These are phyloP conservation scores for Galeopsomyia nigrocyanea DNA, from an alignment of 2,888 invertebrate species.

Conservation along the genomic window DNA sequence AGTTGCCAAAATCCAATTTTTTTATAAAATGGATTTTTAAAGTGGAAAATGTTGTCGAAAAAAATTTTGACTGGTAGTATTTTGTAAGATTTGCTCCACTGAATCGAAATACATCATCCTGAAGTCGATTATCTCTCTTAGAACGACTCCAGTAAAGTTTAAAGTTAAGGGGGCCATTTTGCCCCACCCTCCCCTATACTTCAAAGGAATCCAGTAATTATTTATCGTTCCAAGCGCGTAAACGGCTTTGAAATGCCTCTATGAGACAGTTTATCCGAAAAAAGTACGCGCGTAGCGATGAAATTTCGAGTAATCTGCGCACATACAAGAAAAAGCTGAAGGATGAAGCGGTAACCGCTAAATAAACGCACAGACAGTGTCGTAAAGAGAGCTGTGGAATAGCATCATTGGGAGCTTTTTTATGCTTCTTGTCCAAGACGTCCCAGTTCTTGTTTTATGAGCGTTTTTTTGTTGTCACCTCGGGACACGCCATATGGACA, in stretches of 20 bases:
- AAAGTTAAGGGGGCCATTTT: too few species aligned
- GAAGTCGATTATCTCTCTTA: too few species aligned
- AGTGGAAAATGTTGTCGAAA: too few species aligned
- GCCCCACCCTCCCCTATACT: too few species aligned
- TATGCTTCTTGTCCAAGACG: slow-evolving; percentile 54
- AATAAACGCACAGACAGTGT: slow-evolving; percentile 50
- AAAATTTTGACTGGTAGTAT: too few species aligned
- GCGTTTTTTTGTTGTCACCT: slow-evolving; percentile 50
- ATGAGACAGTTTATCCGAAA: slow-evolving; percentile 27
- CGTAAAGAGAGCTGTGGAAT: slow-evolving; percentile 58
- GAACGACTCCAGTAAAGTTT: too few species aligned
- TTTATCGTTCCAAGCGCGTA: too few species aligned
- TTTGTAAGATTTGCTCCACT: too few species aligned
- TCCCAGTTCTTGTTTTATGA: slow-evolving; percentile 56
- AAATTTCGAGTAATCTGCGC: slow-evolving; percentile 19
- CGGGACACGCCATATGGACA: slow-evolving; percentile 24
- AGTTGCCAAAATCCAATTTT: too few species aligned
- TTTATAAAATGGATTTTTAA: too few species aligned
- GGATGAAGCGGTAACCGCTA: slow-evolving; percentile 29
- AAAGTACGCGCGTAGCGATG: slow-evolving; percentile 14
- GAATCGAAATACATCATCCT: too few species aligned
- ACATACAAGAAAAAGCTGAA: slow-evolving; percentile 11
- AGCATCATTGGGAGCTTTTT: slow-evolving; percentile 56
- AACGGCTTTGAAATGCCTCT: background rate
- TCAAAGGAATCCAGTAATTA: too few species aligned